Base-by-base conservation (phyloP, 2,797 vertebrate species). In the Pogonophryne albipinna region DNA sequence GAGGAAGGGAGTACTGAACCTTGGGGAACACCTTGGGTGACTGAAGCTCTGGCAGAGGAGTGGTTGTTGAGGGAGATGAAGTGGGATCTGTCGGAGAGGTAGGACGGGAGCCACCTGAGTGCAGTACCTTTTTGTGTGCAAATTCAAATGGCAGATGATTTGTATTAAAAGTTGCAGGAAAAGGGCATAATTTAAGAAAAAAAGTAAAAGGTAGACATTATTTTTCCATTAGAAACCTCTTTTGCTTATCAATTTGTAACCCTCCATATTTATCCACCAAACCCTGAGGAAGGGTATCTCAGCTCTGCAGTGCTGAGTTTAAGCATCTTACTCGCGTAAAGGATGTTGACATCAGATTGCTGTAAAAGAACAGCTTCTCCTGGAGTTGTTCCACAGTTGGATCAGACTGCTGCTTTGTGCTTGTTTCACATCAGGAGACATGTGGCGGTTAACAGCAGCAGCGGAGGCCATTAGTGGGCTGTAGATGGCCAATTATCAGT, bases 401-500 rank as follows among this genome's bases (percentile, higher is more conserved):
- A 71, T 80, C 50, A 1, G 42, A 16, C 12, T 45, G 50, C 47
- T 1, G 15, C 20, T 47, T 34, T 45, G 55, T 38, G 10, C 27
- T 50, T 4, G 44, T 72, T 50, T 5, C 14, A 71, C 76, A 67
- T 3, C 66, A 57, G 66, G 70, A 49, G 52, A 41, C 71, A 47
- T 6, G 3, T 57, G 64, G 76, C 61, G 74, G 70, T 59, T 65
- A 58, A 67, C 86, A 16, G 77, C 80, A 53, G 67, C 78, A 11
- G 60, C 7, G 4, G 64, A 53, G 65, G 78, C 67, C 11, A 81
- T 90, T 87, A 86, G 71, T 15, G 44, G 12, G 10, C 66, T 65
- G 63, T 78, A 58, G 74, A 80, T 87, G 88, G 85, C 85, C 86
- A 87, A 88, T 89, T 89, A 90, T 71, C 76, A 4, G 65, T 6